These are phyloP conservation scores for Luehdorfia chinensis DNA, from an alignment of 1,140 invertebrate genomes.

Conservation along the genomic window DNA sequence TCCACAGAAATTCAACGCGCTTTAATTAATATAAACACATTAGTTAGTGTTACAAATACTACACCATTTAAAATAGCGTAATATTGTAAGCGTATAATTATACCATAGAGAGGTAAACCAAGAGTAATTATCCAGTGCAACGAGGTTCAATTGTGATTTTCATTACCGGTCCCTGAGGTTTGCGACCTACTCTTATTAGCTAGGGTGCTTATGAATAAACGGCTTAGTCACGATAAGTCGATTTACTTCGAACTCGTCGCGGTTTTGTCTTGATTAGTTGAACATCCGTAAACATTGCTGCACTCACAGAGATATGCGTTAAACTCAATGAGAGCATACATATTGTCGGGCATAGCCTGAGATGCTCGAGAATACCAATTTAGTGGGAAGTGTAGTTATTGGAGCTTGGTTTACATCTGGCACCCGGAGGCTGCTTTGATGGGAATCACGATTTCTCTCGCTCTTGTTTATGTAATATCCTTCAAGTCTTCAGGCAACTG, in stretches of 20 bases:
- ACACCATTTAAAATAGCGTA: no score
- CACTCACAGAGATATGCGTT: not conserved
- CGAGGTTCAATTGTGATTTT: slow-evolving; percentile 69
- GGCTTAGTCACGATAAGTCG: slow-evolving; percentile 65
- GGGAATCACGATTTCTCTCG: slow-evolving; percentile 29
- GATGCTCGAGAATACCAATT: slow-evolving; percentile 21
- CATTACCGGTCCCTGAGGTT: slow-evolving; percentile 63
- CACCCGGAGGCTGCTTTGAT: slow-evolving; percentile 22
- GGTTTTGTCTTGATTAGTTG: slow-evolving; percentile 57
- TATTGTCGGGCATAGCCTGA: not conserved
- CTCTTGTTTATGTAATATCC: slow-evolving; percentile 30
- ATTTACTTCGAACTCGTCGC: slow-evolving; percentile 66
- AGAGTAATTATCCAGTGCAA: slow-evolving; percentile 63
- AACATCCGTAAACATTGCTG: slow-evolving; percentile 52
- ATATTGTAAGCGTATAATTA: no score
- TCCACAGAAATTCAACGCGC: no score
- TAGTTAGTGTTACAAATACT: no score
- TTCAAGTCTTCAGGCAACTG: slow-evolving; percentile 25
- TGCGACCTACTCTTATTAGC: slow-evolving; percentile 71
- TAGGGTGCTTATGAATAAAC: slow-evolving; percentile 72
- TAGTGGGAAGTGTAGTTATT: slow-evolving; percentile 27
- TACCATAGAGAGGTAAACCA: slow-evolving; percentile 41
- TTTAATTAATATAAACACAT: no score
- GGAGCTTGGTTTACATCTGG: slow-evolving; percentile 22
- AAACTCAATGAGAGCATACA: not conserved